These are phyloP conservation scores for Bradypodion pumilum DNA, from an alignment of 2,797 vertebrate genomes.

Conservation along the genomic window DNA sequence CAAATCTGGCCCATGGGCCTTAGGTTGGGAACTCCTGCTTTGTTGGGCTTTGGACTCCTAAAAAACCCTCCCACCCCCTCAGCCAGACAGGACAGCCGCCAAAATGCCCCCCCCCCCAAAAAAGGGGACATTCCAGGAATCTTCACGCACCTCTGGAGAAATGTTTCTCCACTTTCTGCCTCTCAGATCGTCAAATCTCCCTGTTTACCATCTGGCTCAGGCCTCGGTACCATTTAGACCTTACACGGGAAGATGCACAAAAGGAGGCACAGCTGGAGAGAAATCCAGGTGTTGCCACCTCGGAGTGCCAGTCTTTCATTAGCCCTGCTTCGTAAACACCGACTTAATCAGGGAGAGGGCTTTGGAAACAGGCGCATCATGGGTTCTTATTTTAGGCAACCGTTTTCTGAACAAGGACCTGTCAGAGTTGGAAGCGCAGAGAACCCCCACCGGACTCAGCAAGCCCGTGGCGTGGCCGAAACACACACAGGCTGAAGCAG, in stretches of 20 bases:
- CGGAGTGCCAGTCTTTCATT: conserved; percentile 63
- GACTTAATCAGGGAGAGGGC: conserved; percentile 60
- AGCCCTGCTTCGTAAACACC: conserved; percentile 48
- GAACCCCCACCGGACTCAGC: not conserved
- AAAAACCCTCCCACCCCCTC: no score
- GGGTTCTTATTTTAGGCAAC: conserved; percentile 46
- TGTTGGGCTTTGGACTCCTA: no score
- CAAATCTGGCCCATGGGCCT: no score
- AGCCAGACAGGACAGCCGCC: no score
- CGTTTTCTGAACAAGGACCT: not conserved
- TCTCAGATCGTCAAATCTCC: conserved; percentile 6
- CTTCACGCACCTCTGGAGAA: not conserved
- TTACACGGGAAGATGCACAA: conserved; percentile 45
- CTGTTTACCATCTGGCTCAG: conserved; percentile 63
- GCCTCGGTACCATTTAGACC: conserved; percentile 58
- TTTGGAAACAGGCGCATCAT: conserved; percentile 62
- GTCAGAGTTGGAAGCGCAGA: not conserved
- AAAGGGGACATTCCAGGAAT: not conserved
- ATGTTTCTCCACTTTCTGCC: no score
- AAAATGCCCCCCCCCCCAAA: no score
- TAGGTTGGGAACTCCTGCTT: no score
- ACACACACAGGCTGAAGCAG: fast-evolving
- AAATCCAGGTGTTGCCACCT: conserved; percentile 57
- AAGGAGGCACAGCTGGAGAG: conserved; percentile 52
- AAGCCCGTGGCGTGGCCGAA: not conserved